phyloP scores from a whole-genome alignment of 2,797 vertebrate species.

The Poeciliopsis turneri region DNA sequence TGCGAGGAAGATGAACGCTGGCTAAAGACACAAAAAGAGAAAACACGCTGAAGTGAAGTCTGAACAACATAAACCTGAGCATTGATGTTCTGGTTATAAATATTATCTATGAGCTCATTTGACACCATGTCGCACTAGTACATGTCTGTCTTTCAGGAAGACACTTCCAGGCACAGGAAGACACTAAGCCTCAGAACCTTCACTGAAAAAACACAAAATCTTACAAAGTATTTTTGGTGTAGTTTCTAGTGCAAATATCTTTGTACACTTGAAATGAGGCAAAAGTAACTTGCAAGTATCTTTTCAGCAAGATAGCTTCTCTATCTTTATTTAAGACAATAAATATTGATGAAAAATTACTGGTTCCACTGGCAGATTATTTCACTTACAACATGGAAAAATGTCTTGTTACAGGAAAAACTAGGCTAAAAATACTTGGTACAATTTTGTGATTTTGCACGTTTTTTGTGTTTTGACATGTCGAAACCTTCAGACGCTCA shows the following conservation, averaged over 20 bases:
- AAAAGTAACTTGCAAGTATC: too few species aligned
- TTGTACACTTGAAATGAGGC: too few species aligned
- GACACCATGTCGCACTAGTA: background rate
- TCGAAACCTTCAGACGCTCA: background rate
- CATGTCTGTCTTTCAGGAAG: background rate
- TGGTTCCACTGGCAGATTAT: too few species aligned
- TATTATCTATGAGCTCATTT: background rate
- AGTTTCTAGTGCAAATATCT: too few species aligned
- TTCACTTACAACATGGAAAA: too few species aligned
- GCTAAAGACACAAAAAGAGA: slow-evolving; percentile 67
- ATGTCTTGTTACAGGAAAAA: too few species aligned
- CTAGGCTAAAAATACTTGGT: too few species aligned
- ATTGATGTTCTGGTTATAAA: background rate
- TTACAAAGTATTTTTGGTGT: too few species aligned
- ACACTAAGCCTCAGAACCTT: background rate
- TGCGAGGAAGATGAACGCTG: slow-evolving; percentile 92
- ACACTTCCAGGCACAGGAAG: background rate
- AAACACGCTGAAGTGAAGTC: background rate
- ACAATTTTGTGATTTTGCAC: too few species aligned
- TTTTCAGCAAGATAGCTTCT: too few species aligned
- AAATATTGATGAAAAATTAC: too few species aligned
- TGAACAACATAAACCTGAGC: background rate
- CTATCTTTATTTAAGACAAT: too few species aligned
- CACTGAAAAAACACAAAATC: background rate
- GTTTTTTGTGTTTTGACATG: background rate